Percentiles rank a stretch among this genome's conserved stretches.
phyloP scores from a whole-genome alignment of 2,113 vertebrate genomes.

The Polypterus senegalus region DNA sequence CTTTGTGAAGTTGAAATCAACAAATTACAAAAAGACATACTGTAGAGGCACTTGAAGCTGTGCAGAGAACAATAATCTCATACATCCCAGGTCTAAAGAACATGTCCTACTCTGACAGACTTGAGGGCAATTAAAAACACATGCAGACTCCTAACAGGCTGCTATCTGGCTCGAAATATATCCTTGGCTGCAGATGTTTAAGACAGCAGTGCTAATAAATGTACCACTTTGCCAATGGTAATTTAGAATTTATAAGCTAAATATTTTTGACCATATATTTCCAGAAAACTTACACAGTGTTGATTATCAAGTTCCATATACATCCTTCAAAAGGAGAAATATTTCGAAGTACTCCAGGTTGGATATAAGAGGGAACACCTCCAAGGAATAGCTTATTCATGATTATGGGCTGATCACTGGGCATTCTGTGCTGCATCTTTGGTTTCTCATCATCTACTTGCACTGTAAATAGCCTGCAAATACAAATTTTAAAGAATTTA shows the following conservation, averaged over 20 bases:
- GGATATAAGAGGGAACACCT: slow-evolving; percentile 63
- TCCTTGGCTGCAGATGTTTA: no score
- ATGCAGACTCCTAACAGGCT: no score
- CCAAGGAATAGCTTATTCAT: slow-evolving; percentile 79
- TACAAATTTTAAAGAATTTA: neutral
- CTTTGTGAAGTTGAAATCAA: no score
- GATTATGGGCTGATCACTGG: slow-evolving; percentile 57
- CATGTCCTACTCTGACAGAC: no score
- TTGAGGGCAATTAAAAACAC: no score
- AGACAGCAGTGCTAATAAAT: no score
- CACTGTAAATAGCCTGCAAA: slow-evolving; percentile 64
- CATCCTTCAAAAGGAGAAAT: slow-evolving; percentile 82
- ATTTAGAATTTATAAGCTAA: neutral
- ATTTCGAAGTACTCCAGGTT: slow-evolving; percentile 52
- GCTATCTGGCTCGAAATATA: no score
- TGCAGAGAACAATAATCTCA: no score
- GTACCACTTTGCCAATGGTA: neutral
- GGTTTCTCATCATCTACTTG: slow-evolving; percentile 77
- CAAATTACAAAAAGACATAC: no score
- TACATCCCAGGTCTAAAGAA: no score
- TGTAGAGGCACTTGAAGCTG: no score
- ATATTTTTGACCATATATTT: no score
- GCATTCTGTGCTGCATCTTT: slow-evolving; percentile 57
- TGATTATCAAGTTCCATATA: slow-evolving; percentile 91
- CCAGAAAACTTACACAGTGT: slow-evolving; percentile 58